phyloP scores from a whole-genome alignment of 2,888 invertebrate genomes.

The Scaptomyza tumidula region DNA sequence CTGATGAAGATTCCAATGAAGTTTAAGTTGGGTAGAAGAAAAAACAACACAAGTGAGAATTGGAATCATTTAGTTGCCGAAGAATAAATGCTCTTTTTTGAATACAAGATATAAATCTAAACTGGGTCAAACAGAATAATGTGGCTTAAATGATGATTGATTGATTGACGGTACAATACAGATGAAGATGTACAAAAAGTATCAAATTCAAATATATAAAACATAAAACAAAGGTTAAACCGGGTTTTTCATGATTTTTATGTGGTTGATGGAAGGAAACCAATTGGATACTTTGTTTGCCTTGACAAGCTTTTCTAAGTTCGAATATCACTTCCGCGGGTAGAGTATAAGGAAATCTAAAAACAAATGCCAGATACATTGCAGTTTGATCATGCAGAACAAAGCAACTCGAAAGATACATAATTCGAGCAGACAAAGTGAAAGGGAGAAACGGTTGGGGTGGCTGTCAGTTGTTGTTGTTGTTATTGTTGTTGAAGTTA shows the following conservation, averaged over 20 bases:
- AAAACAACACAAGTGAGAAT: not conserved
- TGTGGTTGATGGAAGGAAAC: no score
- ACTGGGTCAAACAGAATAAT: not conserved
- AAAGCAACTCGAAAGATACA: constrained; percentile 11
- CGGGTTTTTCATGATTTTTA: no score
- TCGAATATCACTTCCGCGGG: no score
- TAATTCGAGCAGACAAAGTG: constrained; percentile 40
- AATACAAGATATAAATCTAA: not conserved
- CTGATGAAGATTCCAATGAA: constrained; percentile 46
- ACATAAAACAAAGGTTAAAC: no score
- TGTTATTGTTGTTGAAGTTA: constrained; percentile 11
- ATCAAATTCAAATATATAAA: no score
- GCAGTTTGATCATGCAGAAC: constrained; percentile 26
- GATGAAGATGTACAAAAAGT: no score
- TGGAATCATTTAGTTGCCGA: not conserved
- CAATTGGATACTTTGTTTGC: no score
- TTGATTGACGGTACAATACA: not conserved
- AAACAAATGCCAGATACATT: constrained; percentile 20
- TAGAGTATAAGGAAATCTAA: not conserved
- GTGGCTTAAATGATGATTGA: not conserved
- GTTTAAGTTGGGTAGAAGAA: constrained; percentile 1
- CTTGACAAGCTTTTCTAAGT: no score
- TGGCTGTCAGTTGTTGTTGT: constrained; percentile 7
- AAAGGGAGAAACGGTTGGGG: constrained; percentile 24
- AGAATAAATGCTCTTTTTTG: not conserved